A percentile compares a stretch with the other conserved stretches of the same genome.
These are phyloP conservation scores for Drosophila setifemur DNA, from an alignment of 1,140 invertebrate genomes.

Conservation along the genomic window DNA sequence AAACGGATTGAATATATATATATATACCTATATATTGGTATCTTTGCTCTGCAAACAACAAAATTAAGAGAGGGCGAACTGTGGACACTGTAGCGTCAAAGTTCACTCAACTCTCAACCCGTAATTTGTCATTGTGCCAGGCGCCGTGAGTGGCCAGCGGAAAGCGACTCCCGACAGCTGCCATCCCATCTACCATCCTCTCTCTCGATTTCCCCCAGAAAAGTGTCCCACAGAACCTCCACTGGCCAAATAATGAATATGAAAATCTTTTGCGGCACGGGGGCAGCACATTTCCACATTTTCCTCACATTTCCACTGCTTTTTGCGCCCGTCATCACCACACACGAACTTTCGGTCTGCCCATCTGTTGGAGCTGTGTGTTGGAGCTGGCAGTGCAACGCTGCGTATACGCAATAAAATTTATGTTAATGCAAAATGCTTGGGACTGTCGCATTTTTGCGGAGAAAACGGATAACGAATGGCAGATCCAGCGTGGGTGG, in stretches of 20 bases:
- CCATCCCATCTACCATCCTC: background rate
- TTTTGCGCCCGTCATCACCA: too few species aligned
- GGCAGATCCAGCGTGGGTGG: conserved; percentile 46
- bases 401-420: conserved; percentile 75
- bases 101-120: conserved; percentile 79
- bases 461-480: conserved; percentile 57
- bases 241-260: conserved; percentile 60
- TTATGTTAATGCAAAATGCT: conserved; percentile 64
- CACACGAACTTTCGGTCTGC: too few species aligned
- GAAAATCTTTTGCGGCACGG: conserved; percentile 52
- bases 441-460: conserved; percentile 75
- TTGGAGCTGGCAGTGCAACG: conserved; percentile 37
- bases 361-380: conserved; percentile 18
- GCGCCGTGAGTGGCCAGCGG: conserved; percentile 49
- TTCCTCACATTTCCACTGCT: conserved; percentile 8
- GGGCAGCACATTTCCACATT: too few species aligned
- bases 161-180: conserved; percentile 56
- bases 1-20: background rate
- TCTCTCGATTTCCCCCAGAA: background rate
- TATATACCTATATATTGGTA: background rate
- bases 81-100: conserved; percentile 59
- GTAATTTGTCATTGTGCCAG: conserved; percentile 78
- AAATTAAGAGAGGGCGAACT: conserved; percentile 17
- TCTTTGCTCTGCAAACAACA: conserved; percentile 1
- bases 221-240: conserved; percentile 47